phyloP scores from a whole-genome alignment of 2,888 invertebrate genomes.

The Drosophila mimetica region DNA sequence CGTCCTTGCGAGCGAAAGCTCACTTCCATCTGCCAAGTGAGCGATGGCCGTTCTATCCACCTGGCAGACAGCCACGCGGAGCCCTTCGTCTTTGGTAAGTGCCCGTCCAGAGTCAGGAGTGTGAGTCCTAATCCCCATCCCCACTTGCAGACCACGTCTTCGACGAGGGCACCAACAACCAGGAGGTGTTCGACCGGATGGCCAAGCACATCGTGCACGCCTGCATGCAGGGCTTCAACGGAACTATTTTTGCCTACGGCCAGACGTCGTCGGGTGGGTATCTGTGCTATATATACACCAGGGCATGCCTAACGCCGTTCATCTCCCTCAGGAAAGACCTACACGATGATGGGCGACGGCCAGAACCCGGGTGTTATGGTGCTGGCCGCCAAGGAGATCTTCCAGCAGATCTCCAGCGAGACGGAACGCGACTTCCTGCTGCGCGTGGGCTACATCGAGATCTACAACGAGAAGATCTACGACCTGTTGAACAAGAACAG shows the following conservation, averaged over 20 bases:
- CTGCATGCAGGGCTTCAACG: slow-evolving; percentile 91
- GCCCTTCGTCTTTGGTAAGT: slow-evolving; percentile 16
- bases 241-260: slow-evolving; percentile 96
- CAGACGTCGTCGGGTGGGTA: slow-evolving; percentile 92
- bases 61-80: slow-evolving; percentile 85
- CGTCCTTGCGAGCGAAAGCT: slow-evolving; percentile 87
- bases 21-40: slow-evolving; percentile 87
- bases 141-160: slow-evolving; percentile 86
- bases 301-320: not conserved
- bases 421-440: slow-evolving; percentile 90
- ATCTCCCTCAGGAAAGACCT: slow-evolving; percentile 87
- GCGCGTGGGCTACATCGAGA: slow-evolving; percentile 93
- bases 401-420: slow-evolving; percentile 87
- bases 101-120: not conserved
- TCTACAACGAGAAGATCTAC: slow-evolving; percentile 93
- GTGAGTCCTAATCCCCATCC: too few relatives aligned
- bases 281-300: slow-evolving; percentile 1
- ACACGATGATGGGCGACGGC: slow-evolving; percentile 92
- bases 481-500: slow-evolving; percentile 89
- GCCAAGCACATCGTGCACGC: slow-evolving; percentile 90
- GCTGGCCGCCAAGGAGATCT: slow-evolving; percentile 89
- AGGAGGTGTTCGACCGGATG: slow-evolving; percentile 88
- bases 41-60: slow-evolving; percentile 86
- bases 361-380: slow-evolving; percentile 90
- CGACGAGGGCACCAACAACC: slow-evolving; percentile 85